A percentile compares a stretch with the other conserved stretches of the same genome.
Evolutionary conservation across 2,888 invertebrate species (phyloP).

Genomic region (Limnephilus rhombicus): DNA sequence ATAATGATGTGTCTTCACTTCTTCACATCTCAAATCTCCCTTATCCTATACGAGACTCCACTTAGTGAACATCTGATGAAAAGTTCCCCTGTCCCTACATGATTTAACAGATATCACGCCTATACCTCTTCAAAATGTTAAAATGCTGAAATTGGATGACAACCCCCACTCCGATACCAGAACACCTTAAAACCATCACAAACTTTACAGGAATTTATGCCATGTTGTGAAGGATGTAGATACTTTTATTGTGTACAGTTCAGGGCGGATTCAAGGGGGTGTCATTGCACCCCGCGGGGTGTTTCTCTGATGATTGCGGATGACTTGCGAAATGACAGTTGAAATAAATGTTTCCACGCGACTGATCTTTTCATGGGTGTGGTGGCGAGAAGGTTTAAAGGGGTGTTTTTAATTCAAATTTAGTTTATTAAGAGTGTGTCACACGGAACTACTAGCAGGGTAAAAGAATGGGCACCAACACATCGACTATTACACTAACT

Average conservation of each 20-base stretch:
- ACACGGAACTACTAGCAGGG: background rate
- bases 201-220: background rate
- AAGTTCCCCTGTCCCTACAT: slow-evolving; percentile 16
- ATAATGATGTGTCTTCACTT: slow-evolving; percentile 23
- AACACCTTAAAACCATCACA: slow-evolving; percentile 29
- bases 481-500: no score
- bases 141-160: slow-evolving; percentile 65
- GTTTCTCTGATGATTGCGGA: slow-evolving; percentile 61
- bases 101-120: slow-evolving; percentile 61
- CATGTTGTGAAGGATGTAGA: background rate
- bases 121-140: slow-evolving; percentile 65
- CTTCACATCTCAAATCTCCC: background rate
- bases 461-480: background rate
- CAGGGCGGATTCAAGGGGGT: background rate
- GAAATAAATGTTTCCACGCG: slow-evolving; percentile 65
- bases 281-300: slow-evolving; percentile 23
- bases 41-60: background rate
- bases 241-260: slow-evolving; percentile 21
- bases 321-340: slow-evolving; percentile 65
- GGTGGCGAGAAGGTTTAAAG: slow-evolving; percentile 16
- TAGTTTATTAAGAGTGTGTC: background rate
- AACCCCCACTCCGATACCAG: slow-evolving; percentile 24
- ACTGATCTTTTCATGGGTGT: slow-evolving; percentile 61
- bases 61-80: slow-evolving; percentile 48
- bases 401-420: slow-evolving; percentile 26